These are phyloP conservation scores for Osmoderma eremita DNA, from an alignment of 2,888 invertebrate genomes.

Conservation along the genomic window DNA sequence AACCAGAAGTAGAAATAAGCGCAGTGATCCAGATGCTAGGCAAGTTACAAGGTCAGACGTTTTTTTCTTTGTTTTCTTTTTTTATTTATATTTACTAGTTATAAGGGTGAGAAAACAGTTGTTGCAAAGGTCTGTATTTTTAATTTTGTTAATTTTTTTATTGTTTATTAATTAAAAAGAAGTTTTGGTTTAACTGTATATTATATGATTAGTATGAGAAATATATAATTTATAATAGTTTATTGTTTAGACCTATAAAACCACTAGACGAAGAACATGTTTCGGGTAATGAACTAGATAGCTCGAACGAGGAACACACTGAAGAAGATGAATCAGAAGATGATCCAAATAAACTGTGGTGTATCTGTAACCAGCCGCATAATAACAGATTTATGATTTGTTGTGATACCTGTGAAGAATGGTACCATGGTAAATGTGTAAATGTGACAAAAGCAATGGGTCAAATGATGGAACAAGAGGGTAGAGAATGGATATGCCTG, in stretches of 20 bases:
- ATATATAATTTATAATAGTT: not conserved
- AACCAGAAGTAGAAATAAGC: conserved; percentile 76
- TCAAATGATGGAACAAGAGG: conserved; percentile 89
- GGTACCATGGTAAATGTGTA: conserved; percentile 98
- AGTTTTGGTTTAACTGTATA: conserved; percentile 7
- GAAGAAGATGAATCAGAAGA: conserved; percentile 82
- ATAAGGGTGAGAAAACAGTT: conserved; percentile 5
- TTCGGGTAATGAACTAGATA: conserved; percentile 60
- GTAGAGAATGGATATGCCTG: conserved; percentile 90
- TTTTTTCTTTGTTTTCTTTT: conserved; percentile 34
- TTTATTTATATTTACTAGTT: not conserved
- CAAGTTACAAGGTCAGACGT: conserved; percentile 51
- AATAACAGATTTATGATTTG: conserved; percentile 98
- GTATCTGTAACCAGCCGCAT: conserved; percentile 94
- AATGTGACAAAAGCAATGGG: conserved; percentile 92
- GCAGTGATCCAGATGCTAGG: conserved; percentile 42
- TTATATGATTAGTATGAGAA: not conserved
- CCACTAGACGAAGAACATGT: conserved; percentile 62
- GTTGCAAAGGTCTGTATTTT: not conserved
- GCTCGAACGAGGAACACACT: conserved; percentile 69
- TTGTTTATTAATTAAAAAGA: not conserved
- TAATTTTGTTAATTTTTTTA: not conserved
- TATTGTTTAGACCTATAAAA: conserved; percentile 50
- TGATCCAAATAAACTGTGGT: conserved; percentile 94
- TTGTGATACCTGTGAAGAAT: conserved; percentile 95